phyloP scores from a whole-genome alignment of 2,113 vertebrate genomes.

The Gorsachius goisagi region DNA sequence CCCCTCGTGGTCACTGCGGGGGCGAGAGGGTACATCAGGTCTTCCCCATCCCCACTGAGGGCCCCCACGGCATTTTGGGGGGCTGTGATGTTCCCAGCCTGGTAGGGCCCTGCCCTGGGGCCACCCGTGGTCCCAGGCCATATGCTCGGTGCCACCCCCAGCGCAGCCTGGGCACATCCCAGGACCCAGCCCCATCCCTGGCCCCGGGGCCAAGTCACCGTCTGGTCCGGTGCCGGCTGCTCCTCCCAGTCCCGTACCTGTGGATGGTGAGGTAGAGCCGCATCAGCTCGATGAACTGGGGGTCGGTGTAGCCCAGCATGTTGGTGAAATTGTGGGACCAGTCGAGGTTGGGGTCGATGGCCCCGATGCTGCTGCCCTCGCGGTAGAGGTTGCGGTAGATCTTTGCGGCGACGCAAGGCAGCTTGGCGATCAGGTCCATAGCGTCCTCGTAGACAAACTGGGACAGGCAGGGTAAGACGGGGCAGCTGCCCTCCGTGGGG shows the following conservation, averaged over 20 bases:
- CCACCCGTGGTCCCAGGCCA: not conserved
- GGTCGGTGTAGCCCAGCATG: slow-evolving; percentile 94
- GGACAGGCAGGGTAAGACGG: not conserved
- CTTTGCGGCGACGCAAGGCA: slow-evolving; percentile 95
- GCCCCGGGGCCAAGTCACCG: fast-evolving
- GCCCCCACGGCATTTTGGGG: fast-evolving
- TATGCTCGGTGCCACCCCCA: fast-evolving
- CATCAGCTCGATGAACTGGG: slow-evolving; percentile 95
- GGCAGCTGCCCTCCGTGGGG: fast-evolving
- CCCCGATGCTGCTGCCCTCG: slow-evolving; percentile 94
- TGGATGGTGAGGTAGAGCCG: slow-evolving; percentile 98
- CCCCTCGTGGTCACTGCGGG: slow-evolving; percentile 90
- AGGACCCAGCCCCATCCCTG: not conserved
- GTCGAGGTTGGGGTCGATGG: slow-evolving; percentile 94
- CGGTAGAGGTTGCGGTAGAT: slow-evolving; percentile 97
- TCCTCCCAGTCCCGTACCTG: slow-evolving; percentile 72
- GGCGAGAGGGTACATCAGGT: fast-evolving
- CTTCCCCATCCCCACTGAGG: not conserved
- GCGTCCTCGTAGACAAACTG: slow-evolving; percentile 94
- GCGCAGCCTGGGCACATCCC: not conserved
- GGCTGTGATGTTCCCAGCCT: fast-evolving
- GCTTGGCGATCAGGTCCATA: slow-evolving; percentile 97
- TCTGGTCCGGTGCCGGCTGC: not conserved
- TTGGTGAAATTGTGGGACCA: slow-evolving; percentile 98
- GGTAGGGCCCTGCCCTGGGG: not conserved